Evolutionary conservation across 2,888 invertebrate genomes (phyloP), one percentile per base, ranked within the genome.

Genomic region (Strigamia maritima): DNA sequence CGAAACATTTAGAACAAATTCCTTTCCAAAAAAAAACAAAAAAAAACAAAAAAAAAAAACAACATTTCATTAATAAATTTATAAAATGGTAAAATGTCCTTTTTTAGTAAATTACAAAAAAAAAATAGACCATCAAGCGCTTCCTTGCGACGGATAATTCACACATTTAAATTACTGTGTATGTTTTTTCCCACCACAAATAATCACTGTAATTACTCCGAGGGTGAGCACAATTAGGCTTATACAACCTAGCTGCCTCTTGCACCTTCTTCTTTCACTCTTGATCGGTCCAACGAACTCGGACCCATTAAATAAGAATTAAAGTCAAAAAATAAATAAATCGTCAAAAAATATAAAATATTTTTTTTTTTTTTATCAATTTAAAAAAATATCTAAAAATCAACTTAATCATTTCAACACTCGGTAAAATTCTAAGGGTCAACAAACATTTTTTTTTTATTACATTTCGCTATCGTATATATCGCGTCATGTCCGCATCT

Each of bases 151-250:
- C 28, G 2, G 70, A 26, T 70, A 70, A 70, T 70, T 70, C 70
- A 70, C 70, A 28, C 70, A 70, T 70, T 70, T 26, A 70, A 70
- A 70, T 70, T 70, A 26, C 70, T 26, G 70, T 28, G 70, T 70
- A 70, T 26, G 70, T 70, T 70, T 70, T 70, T 70, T 70, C 70
- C 70, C 70, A 70, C 70, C 70, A 26, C 70, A 70, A 70, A 70
- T 70, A 70, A 70, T 70, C 70, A 70, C 70, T 70, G 70, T 70
- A 70, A 70, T 70, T 70, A 70, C 28, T 70, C n/a, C 7, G 16
- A 70, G 70, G 70, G 70, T 70, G 70, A 70, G 70, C 28, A 70
- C 70, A 70, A 70, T 24, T 28, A 28, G 70, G 70, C 70, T 28
- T 16, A 12, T 12, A 24, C 60, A 24, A 28, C 28, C 8, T n/a